phyloP scores from a whole-genome alignment of 2,888 invertebrate species.

The Epirrhoe tristata region DNA sequence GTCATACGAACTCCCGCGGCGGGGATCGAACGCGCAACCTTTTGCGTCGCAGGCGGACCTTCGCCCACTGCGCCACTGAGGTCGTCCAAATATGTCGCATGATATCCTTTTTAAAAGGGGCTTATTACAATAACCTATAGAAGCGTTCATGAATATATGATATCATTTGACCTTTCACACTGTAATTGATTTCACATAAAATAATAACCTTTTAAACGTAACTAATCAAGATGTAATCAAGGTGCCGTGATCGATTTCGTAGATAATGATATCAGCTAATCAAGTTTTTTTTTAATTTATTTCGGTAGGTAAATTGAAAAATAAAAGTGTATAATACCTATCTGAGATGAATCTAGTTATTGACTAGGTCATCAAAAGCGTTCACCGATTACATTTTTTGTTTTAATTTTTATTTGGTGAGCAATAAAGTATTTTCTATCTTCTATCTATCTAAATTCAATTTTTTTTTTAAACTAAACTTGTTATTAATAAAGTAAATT shows the following conservation, averaged over 20 bases:
- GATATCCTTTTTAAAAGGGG: neutral
- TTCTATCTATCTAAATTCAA: too few relatives aligned
- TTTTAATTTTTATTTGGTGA: too few relatives aligned
- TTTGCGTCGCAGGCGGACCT: too few relatives aligned
- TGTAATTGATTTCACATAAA: conserved; percentile 31
- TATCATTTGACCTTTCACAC: conserved; percentile 26
- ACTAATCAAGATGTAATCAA: conserved; percentile 25
- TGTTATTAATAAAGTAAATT: too few relatives aligned
- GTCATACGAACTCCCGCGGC: too few relatives aligned
- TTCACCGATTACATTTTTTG: neutral
- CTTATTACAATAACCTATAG: neutral
- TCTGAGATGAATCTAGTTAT: neutral
- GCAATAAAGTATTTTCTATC: too few relatives aligned
- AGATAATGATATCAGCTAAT: neutral
- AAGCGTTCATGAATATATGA: conserved; percentile 15
- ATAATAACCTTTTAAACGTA: conserved; percentile 19
- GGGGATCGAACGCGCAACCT: too few relatives aligned
- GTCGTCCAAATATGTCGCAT: too few relatives aligned
- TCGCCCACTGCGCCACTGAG: too few relatives aligned
- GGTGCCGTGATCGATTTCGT: conserved; percentile 8
- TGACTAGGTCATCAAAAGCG: neutral
- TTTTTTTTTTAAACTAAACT: too few relatives aligned
- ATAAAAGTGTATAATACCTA: neutral
- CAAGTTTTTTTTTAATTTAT: neutral
- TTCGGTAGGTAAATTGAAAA: neutral